Evolutionary conservation across 2,888 invertebrate genomes (phyloP), one percentile per base, ranked within the genome.

Genomic region (Biston stratarius): DNA sequence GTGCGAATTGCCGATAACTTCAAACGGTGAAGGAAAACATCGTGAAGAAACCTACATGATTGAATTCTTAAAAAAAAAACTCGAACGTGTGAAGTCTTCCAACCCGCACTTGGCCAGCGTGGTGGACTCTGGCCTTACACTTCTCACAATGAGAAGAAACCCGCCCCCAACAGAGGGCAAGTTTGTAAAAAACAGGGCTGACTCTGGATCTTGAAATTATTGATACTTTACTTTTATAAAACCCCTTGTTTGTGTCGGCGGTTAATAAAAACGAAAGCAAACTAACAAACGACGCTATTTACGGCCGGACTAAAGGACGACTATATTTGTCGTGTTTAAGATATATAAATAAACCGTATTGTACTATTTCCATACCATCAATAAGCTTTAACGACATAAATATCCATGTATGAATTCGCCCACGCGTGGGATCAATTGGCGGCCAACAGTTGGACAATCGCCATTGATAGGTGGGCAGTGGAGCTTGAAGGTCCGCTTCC

Each of bases 401-500:
- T 49, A 58, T 64, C 47, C 47, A 42, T 66, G 63, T 67, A 69
- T 62, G 64, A 52, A 64, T 51, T 75, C 78, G 69, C 78, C 81
- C 77, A 82, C 83, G 74, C 81, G 40, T 48, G 24, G 52, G 75
- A 75, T 83, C 80, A 80, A 79, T 80, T 80, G 78, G 75, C 76
- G 82, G 56, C 57, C 45, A 58, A 91, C 92, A 91, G 92, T 91
- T 77, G 49, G 67, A 91, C 92, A 92, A 92, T 92, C 77, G 86
- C 91, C 82, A 92, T 92, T 92, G 90, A 92, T 85, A 82, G 81
- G 78, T 83, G 88, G 74, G 80, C 91, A 91, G 74, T 84, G 82
- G 82, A 88, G 89, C 93, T 87, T 92, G 93, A 93, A 93, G 94
- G 93, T 87, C 81, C 81, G 83, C 89, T 91, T 91, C 89, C 92